These are phyloP conservation scores for Alethe diademata DNA, from an alignment of 2,113 vertebrate genomes.

Conservation along the genomic window DNA sequence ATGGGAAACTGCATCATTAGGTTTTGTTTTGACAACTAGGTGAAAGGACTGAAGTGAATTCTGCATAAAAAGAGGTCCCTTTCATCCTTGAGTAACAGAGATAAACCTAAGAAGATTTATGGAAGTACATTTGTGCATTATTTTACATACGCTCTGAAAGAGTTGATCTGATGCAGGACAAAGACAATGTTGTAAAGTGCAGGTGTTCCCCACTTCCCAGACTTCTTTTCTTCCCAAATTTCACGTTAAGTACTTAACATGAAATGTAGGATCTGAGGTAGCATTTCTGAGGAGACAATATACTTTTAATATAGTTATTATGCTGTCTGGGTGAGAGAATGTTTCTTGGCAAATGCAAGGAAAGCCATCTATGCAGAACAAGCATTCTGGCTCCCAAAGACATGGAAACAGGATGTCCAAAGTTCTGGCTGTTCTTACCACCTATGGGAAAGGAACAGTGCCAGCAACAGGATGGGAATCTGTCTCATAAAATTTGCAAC, in stretches of 20 bases:
- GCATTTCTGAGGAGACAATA: neutral
- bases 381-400: neutral
- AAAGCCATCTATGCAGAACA: neutral
- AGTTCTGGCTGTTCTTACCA: conserved; percentile 20
- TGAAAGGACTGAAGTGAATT: conserved; percentile 32
- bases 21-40: conserved; percentile 34
- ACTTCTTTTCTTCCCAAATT: neutral
- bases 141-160: neutral
- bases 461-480: neutral
- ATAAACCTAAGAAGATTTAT: neutral
- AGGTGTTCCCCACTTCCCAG: neutral
- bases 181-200: neutral
- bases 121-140: neutral
- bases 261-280: neutral
- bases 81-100: neutral
- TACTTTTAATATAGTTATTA: neutral
- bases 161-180: neutral
- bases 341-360: conserved; percentile 12
- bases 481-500: neutral
- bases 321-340: neutral
- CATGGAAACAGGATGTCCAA: conserved; percentile 12
- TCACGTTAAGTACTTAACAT: neutral
- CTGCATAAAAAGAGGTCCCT: neutral
- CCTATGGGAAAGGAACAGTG: neutral
- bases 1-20: conserved; percentile 16